These are phyloP conservation scores for Castor canadensis DNA, from an alignment of 2,113 vertebrate species.

Conservation along the genomic window DNA sequence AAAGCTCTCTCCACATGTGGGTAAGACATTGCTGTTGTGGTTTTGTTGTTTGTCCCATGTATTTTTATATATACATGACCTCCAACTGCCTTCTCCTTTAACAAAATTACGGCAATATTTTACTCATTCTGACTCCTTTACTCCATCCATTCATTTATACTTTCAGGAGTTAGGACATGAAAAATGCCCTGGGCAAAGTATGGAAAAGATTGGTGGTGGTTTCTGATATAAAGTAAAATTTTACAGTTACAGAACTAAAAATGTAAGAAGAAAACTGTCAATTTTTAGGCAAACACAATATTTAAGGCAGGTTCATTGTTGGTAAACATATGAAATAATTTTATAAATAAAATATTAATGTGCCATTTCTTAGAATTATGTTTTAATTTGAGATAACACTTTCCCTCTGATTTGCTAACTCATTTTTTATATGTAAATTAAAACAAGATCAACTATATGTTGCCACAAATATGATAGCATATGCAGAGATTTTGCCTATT, in stretches of 20 bases:
- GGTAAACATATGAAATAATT: too few species aligned
- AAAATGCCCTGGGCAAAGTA: constrained; percentile 50
- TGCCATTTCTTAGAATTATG: too few species aligned
- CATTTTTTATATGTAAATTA: too few species aligned
- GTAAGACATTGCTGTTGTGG: constrained; percentile 58
- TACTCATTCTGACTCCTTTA: constrained; percentile 58
- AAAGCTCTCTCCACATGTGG: constrained; percentile 71
- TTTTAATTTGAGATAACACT: too few species aligned
- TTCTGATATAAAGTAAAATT: background rate
- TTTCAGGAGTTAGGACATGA: constrained; percentile 68
- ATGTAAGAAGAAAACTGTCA: background rate
- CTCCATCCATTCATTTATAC: constrained; percentile 72
- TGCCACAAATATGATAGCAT: too few species aligned
- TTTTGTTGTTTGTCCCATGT: constrained; percentile 61
- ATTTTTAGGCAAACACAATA: too few species aligned
- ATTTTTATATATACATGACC: constrained; percentile 44
- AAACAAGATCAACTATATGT: too few species aligned
- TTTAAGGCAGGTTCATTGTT: too few species aligned
- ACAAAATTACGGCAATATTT: constrained; percentile 61
- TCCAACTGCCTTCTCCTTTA: constrained; percentile 8
- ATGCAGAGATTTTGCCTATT: too few species aligned
- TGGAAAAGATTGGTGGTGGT: background rate
- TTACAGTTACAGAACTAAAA: accelerated
- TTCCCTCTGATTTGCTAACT: too few species aligned
- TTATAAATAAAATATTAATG: too few species aligned